phyloP scores from a whole-genome alignment of 2,888 invertebrate genomes.

The Catocala sponsa region DNA sequence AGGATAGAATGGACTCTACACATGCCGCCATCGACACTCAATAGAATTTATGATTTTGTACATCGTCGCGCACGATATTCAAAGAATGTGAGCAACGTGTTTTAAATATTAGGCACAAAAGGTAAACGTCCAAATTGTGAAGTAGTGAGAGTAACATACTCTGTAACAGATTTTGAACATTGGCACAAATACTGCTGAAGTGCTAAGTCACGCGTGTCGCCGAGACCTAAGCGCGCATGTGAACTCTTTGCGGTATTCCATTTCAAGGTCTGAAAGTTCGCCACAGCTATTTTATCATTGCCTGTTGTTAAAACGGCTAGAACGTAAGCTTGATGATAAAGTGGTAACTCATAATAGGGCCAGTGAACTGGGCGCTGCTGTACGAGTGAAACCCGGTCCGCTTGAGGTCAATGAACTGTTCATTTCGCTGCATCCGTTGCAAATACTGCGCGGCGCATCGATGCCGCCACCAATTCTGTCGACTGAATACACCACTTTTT shows the following conservation, averaged over 20 bases:
- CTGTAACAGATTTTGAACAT: conserved; percentile 10
- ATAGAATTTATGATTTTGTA: conserved; percentile 35
- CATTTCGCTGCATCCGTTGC: conserved; percentile 88
- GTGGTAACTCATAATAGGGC: conserved; percentile 76
- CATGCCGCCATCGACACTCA: conserved; percentile 28
- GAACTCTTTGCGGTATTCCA: conserved; percentile 5
- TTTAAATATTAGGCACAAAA: conserved; percentile 4
- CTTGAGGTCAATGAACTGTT: conserved; percentile 84
- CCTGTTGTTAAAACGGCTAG: conserved; percentile 44
- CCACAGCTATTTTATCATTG: background rate
- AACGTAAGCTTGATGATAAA: conserved; percentile 61
- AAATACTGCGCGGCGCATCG: conserved; percentile 83
- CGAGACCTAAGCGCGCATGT: background rate
- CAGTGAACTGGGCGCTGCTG: conserved; percentile 82
- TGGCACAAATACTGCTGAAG: conserved; percentile 19
- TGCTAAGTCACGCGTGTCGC: conserved; percentile 21
- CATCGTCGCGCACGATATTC: conserved; percentile 26
- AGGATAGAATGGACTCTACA: conserved; percentile 37
- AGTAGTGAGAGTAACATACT: conserved; percentile 32
- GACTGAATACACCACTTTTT: conserved; percentile 76
- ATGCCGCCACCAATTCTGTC: conserved; percentile 80
- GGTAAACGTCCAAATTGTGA: background rate
- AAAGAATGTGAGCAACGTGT: conserved; percentile 16
- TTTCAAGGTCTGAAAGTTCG: conserved; percentile 3
- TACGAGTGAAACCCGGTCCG: conserved; percentile 85